Conservation (phyloP, 2,797 vertebrate species). For the Spondyliosoma cantharus region DNA sequence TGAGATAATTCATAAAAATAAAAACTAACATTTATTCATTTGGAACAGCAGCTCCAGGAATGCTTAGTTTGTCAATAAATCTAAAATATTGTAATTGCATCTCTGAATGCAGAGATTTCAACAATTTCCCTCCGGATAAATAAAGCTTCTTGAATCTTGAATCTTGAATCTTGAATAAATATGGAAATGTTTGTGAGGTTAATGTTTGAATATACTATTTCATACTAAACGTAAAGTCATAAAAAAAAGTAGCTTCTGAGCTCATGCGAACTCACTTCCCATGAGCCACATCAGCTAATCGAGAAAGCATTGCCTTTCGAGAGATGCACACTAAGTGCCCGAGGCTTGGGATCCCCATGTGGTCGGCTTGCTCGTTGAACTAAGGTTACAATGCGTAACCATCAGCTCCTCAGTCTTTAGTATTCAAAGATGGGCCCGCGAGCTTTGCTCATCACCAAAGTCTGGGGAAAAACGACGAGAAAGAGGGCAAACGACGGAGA, state of each 20-base stretch:
- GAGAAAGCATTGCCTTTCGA: background rate
- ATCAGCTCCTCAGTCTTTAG: conserved; percentile 9
- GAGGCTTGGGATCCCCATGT: conserved; percentile 4
- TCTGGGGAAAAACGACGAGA: conserved; percentile 32
- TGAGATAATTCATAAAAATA: background rate
- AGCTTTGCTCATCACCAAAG: conserved; percentile 47
- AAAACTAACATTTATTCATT: background rate
- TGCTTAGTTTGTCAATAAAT: background rate
- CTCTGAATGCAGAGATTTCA: too few relatives aligned
- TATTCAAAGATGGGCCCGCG: conserved; percentile 18
- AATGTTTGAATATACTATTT: background rate
- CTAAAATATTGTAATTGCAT: background rate
- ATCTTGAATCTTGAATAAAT: too few relatives aligned
- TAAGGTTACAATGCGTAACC: conserved; percentile 14
- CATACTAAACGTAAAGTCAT: background rate
- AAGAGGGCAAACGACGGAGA: conserved; percentile 38
- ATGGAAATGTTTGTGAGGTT: background rate
- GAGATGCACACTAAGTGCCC: background rate
- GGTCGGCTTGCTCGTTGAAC: conserved; percentile 16
- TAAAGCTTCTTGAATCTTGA: too few relatives aligned
- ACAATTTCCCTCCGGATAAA: too few relatives aligned
- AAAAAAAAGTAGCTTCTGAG: background rate
- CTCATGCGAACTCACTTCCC: background rate
- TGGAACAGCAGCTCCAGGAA: background rate
- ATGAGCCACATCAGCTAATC: background rate